Percentiles rank a stretch among this genome's conserved stretches.
phyloP scores from a whole-genome alignment of 2,888 invertebrate species.

The Amiota communis region DNA sequence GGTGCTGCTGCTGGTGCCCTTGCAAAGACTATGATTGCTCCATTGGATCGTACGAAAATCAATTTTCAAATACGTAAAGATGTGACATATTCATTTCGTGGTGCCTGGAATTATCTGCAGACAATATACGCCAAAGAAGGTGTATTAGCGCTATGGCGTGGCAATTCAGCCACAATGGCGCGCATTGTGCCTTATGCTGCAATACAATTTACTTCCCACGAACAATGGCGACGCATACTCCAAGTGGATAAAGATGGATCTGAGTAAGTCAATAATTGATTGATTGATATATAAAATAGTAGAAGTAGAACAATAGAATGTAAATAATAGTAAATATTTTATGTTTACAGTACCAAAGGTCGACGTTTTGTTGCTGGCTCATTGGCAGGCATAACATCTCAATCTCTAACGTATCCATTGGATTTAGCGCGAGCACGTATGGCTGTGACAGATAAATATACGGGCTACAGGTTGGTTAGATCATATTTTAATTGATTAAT shows the following conservation, averaged over 20 bases:
- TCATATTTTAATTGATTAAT: background rate
- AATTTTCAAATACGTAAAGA: conserved; percentile 92
- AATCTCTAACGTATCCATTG: conserved; percentile 94
- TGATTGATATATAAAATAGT: background rate
- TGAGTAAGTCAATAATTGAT: conserved; percentile 71
- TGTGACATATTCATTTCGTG: conserved; percentile 81
- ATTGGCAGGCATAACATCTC: conserved; percentile 95
- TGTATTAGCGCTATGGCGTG: conserved; percentile 90
- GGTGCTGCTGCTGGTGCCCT: conserved; percentile 95
- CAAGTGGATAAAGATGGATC: conserved; percentile 78
- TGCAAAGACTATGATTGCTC: conserved; percentile 97
- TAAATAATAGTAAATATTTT: background rate
- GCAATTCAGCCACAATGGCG: conserved; percentile 99
- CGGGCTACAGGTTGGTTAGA: conserved; percentile 78
- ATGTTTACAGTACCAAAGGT: conserved; percentile 66
- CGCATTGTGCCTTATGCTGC: conserved; percentile 97
- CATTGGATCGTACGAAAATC: conserved; percentile 97
- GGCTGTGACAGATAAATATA: conserved; percentile 90
- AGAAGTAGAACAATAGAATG: too few species aligned
- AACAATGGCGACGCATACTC: conserved; percentile 93
- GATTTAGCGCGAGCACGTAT: conserved; percentile 97
- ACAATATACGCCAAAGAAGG: conserved; percentile 85
- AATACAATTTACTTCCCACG: conserved; percentile 97
- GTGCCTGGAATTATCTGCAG: conserved; percentile 81
- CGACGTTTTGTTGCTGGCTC: conserved; percentile 88